Conservation (phyloP, 2,113 vertebrate species). For the Ceyx melanurus region DNA sequence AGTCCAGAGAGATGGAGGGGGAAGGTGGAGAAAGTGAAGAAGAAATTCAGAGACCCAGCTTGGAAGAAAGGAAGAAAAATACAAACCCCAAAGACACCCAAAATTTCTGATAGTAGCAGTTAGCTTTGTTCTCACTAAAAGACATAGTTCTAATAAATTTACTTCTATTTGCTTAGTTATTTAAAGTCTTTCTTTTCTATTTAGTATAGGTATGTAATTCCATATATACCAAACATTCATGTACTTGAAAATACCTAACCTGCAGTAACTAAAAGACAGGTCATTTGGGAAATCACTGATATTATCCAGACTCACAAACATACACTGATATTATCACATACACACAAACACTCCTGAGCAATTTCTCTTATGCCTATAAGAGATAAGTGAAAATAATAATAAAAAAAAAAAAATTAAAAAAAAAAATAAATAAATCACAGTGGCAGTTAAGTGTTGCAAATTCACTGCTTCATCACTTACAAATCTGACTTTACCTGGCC, state of each 20-base stretch:
- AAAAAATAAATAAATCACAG: background rate
- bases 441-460: background rate
- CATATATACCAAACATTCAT: background rate
- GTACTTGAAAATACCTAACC: background rate
- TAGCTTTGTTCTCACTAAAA: background rate
- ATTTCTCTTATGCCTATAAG: background rate
- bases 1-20: background rate
- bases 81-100: background rate
- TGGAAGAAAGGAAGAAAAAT: background rate
- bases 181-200: background rate
- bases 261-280: background rate
- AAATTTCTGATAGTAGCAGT: background rate
- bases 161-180: background rate
- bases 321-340: no score
- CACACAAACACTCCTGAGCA: background rate
- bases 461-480: background rate
- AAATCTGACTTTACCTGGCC: conserved; percentile 33
- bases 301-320: background rate
- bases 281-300: background rate
- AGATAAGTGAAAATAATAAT: conserved; percentile 2
- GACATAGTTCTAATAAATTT: background rate
- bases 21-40: background rate
- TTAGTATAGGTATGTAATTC: background rate
- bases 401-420: background rate
- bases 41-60: background rate